phyloP scores from a whole-genome alignment of 2,888 invertebrate genomes.

The Orgyia antiqua region DNA sequence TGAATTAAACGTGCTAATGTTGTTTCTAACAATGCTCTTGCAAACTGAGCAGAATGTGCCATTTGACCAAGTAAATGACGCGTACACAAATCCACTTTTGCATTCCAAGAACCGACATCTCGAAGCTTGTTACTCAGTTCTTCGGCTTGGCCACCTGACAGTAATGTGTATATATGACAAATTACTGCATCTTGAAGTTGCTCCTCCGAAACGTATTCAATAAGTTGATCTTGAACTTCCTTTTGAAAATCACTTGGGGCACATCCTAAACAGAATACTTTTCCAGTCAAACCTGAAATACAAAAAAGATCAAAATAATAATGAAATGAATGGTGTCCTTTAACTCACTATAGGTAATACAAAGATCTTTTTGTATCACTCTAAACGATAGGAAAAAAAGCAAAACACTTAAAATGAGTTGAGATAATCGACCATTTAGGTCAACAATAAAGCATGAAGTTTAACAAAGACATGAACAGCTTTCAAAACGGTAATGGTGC shows the following conservation, averaged over 20 bases:
- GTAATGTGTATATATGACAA: conserved; percentile 30
- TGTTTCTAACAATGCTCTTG: conserved; percentile 31
- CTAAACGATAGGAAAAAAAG: too few species aligned
- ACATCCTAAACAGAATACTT: conserved; percentile 44
- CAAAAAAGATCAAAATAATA: too few species aligned
- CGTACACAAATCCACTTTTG: conserved; percentile 32
- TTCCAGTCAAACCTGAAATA: conserved; percentile 39
- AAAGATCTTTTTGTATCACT: too few species aligned
- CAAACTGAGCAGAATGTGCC: conserved; percentile 33
- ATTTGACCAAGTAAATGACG: conserved; percentile 26
- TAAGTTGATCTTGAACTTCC: conserved; percentile 21
- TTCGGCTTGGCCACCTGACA: conserved; percentile 17
- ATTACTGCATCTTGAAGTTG: conserved; percentile 30
- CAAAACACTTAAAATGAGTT: too few species aligned
- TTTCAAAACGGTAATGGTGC: too few species aligned
- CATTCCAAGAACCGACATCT: conserved; percentile 24
- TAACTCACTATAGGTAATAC: too few species aligned
- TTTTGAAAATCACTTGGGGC: conserved; percentile 33
- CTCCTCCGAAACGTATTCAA: conserved; percentile 18
- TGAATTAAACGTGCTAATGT: conserved; percentile 31
- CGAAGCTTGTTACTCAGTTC: conserved; percentile 18
- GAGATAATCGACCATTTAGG: too few species aligned
- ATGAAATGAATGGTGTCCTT: too few species aligned
- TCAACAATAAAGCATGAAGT: too few species aligned
- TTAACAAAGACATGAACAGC: too few species aligned